phyloP scores from a whole-genome alignment of 2,888 invertebrate genomes.

The Anticlea derivata region DNA sequence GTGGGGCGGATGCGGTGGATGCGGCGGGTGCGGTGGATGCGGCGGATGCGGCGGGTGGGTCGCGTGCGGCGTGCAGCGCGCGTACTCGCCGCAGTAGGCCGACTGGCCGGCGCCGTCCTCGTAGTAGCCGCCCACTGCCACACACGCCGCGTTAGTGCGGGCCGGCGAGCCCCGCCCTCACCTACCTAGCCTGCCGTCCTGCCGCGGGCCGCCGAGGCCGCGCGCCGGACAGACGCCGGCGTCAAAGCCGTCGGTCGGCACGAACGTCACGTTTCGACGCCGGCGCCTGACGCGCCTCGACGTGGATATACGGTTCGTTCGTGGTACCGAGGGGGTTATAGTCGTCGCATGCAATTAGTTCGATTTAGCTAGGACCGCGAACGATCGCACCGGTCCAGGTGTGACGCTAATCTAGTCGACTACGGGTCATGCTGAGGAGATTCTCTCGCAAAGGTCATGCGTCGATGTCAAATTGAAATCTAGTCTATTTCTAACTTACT shows the following conservation, averaged over 20 bases:
- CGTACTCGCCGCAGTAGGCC: conserved; percentile 70
- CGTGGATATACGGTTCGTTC: conserved; percentile 2
- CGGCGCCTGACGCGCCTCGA: conserved; percentile 28
- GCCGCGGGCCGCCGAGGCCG: conserved; percentile 2
- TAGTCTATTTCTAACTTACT: conserved; percentile 64
- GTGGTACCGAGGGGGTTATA: conserved; percentile 46
- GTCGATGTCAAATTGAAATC: conserved; percentile 58
- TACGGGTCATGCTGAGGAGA: conserved; percentile 73
- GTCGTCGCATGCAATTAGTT: conserved; percentile 76
- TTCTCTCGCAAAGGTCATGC: conserved; percentile 62
- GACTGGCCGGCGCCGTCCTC: conserved; percentile 66
- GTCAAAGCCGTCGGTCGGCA: conserved; percentile 23
- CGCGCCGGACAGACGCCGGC: conserved; percentile 28
- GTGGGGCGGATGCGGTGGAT: too few species aligned
- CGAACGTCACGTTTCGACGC: conserved; percentile 18
- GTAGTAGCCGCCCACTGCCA: conserved; percentile 82
- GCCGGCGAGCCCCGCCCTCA: conserved; percentile 43
- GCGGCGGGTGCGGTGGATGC: conserved; percentile 43
- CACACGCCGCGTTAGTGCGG: conserved; percentile 69
- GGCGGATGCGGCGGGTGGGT: conserved; percentile 46
- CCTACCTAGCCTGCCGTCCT: conserved; percentile 58
- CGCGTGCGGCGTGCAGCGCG: conserved; percentile 63
- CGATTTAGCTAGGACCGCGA: conserved; percentile 47
- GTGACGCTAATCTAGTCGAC: conserved; percentile 52
- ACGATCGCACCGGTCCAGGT: conserved; percentile 43